Evolutionary conservation across 2,113 vertebrate species (phyloP).

Genomic region (Cyanoramphus novaezelandiae): DNA sequence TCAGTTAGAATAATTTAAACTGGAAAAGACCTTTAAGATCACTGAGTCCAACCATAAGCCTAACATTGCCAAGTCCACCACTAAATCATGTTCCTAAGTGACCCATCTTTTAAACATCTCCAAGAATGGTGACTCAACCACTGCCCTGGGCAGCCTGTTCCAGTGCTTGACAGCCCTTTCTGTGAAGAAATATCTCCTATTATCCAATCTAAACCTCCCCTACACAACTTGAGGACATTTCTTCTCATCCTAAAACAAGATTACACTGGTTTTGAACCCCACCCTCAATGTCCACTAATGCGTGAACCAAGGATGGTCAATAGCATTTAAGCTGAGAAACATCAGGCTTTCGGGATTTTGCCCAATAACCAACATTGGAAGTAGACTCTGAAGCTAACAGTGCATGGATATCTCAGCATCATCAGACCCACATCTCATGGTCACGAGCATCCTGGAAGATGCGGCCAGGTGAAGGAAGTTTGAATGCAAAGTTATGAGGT

Average conservation of each 20-base stretch:
- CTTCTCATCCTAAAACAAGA: background rate
- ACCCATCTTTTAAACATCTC: background rate
- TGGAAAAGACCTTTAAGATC: background rate
- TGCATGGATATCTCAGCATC: background rate
- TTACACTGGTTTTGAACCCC: background rate
- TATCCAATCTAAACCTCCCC: background rate
- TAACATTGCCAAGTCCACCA: background rate
- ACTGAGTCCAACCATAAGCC: fast-evolving
- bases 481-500: background rate
- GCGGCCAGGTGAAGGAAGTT: background rate
- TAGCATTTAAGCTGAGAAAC: background rate
- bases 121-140: background rate
- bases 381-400: background rate
- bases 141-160: background rate
- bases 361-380: background rate
- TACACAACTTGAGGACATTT: background rate
- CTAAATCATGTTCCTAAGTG: background rate
- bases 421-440: background rate
- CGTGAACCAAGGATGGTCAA: background rate
- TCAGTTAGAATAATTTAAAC: background rate
- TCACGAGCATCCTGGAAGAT: background rate
- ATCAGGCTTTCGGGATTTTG: background rate
- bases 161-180: background rate
- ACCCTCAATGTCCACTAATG: background rate
- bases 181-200: background rate